These are phyloP conservation scores for Tryphoninae sp. DNA, from an alignment of 2,888 invertebrate species.

Conservation along the genomic window DNA sequence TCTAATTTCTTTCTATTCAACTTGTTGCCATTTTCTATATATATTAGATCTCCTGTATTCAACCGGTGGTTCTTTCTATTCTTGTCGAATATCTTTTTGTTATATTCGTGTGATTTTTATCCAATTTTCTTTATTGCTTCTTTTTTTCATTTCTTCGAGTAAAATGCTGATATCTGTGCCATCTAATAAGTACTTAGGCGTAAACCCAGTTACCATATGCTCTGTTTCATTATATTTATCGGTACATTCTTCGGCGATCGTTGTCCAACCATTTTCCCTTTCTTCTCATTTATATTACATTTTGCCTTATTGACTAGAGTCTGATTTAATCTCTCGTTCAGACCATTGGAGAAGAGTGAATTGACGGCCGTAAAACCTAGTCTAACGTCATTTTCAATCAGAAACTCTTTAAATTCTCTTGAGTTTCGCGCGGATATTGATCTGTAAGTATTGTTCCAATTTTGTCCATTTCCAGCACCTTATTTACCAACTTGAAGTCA, in stretches of 20 bases:
- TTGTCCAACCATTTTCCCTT: conserved; percentile 68
- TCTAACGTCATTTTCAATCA: conserved; percentile 60
- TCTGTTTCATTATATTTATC: conserved; percentile 69
- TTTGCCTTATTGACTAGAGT: conserved; percentile 70
- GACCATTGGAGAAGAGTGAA: conserved; percentile 52
- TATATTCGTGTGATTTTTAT: conserved; percentile 68
- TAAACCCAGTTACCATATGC: conserved; percentile 66
- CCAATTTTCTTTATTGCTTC: conserved; percentile 37
- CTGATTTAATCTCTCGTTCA: conserved; percentile 31
- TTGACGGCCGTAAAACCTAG: conserved; percentile 71
- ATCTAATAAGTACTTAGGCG: conserved; percentile 67
- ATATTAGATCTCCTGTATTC: conserved; percentile 71
- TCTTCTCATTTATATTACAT: conserved; percentile 68
- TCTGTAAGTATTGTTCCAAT: conserved; percentile 58
- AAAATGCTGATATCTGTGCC: conserved; percentile 63
- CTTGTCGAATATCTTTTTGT: conserved; percentile 69
- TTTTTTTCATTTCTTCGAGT: conserved; percentile 33
- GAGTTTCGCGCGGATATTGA: conserved; percentile 69
- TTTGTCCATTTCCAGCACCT: background rate
- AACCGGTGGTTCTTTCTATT: conserved; percentile 69
- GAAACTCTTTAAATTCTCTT: conserved; percentile 66
- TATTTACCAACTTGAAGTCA: conserved; percentile 14
- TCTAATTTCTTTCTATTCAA: conserved; percentile 73
- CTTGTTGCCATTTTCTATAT: conserved; percentile 72
- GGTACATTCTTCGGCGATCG: conserved; percentile 68